Conservation (phyloP, 2,888 invertebrate species). For the Scaeva pyrastri region DNA sequence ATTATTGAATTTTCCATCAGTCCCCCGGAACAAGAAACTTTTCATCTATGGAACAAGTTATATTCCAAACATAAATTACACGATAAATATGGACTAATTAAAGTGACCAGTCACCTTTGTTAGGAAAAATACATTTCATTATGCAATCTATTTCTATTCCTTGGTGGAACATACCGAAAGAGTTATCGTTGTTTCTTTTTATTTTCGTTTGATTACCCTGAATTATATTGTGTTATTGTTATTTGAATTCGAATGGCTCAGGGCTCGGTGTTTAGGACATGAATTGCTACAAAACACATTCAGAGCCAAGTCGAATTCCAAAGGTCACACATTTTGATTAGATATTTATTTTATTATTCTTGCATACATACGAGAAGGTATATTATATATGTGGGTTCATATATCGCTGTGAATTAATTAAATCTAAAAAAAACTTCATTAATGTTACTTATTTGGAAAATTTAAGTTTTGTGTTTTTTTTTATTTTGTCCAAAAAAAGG, state of each 20-base stretch:
- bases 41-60: neutral
- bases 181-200: neutral
- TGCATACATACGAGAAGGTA: neutral
- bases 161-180: too few relatives aligned
- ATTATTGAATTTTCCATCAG: conserved; percentile 60
- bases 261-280: neutral
- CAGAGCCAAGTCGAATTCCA: conserved; percentile 38
- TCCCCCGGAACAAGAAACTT: neutral
- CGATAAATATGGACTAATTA: too few relatives aligned
- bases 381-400: neutral
- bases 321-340: conserved; percentile 52
- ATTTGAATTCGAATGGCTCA: neutral
- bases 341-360: neutral
- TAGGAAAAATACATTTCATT: neutral
- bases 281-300: neutral
- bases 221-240: neutral
- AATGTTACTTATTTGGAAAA: neutral
- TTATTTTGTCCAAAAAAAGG: neutral
- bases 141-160: conserved; percentile 12
- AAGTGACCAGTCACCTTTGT: neutral
- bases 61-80: neutral
- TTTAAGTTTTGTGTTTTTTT: neutral
- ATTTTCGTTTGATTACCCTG: neutral
- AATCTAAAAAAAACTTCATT: neutral
- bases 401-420: conserved; percentile 10